Percentiles rank a stretch among this genome's conserved stretches.
These are phyloP conservation scores for Seriola quinqueradiata DNA, from an alignment of 2,113 vertebrate species.

Conservation along the genomic window DNA sequence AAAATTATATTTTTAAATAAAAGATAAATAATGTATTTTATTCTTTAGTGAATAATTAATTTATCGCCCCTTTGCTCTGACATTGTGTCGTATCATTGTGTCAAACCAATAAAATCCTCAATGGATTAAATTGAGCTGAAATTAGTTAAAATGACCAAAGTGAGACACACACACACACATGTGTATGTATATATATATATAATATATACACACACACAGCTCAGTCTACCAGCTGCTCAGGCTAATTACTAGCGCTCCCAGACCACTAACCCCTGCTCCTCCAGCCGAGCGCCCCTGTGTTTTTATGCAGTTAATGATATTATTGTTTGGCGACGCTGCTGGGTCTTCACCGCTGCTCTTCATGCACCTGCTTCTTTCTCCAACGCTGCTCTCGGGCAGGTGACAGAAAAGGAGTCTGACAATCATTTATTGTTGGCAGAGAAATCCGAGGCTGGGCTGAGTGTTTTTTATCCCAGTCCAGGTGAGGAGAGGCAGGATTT, in stretches of 20 bases:
- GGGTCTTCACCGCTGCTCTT: conserved; percentile 20
- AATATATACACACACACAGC: conserved; percentile 31
- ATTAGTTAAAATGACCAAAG: conserved; percentile 39
- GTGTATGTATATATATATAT: conserved; percentile 32
- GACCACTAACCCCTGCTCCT: conserved; percentile 30
- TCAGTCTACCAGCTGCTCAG: conserved; percentile 59
- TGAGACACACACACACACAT: conserved; percentile 4
- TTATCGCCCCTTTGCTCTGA: not conserved
- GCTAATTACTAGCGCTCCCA: conserved; percentile 49
- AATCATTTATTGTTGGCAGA: conserved; percentile 1
- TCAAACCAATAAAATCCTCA: conserved; percentile 24
- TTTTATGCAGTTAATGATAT: conserved; percentile 57
- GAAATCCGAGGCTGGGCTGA: not conserved
- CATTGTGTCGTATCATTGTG: not conserved
- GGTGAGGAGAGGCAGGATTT: not conserved
- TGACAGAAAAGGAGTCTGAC: conserved; percentile 15
- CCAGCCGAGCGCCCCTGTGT: conserved; percentile 38
- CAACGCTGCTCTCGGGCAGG: conserved; percentile 26
- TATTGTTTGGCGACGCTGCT: conserved; percentile 49
- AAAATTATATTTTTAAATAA: not conserved
- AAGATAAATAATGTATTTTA: not conserved
- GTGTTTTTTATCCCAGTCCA: not conserved
- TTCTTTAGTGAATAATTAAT: conserved; percentile 8
- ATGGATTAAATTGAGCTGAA: conserved; percentile 26
- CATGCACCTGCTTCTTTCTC: conserved; percentile 56